A percentile compares a stretch with the other conserved stretches of the same genome.
Conservation (phyloP, 2,797 vertebrate genomes). For the Taenioides sp. region DNA sequence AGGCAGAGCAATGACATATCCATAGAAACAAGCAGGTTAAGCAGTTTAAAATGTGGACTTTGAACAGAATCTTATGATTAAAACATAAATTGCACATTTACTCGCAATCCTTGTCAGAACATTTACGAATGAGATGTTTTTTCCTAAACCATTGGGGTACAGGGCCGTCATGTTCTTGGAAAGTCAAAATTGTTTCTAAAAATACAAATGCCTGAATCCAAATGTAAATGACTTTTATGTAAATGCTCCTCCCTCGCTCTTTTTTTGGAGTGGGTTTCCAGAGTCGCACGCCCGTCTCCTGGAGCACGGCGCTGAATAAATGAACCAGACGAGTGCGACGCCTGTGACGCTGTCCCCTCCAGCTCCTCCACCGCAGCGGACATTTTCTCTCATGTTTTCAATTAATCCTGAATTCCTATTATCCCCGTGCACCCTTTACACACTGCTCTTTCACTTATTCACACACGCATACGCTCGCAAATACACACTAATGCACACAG, state of each 20-base stretch:
- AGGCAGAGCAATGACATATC: too few species aligned
- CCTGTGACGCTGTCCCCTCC: constrained; percentile 24
- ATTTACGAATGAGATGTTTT: too few species aligned
- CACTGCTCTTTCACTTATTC: constrained; percentile 3
- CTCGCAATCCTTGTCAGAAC: too few species aligned
- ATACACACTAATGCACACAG: too few species aligned
- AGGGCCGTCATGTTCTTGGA: not conserved
- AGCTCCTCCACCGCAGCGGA: constrained; percentile 41
- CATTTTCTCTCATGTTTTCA: constrained; percentile 76
- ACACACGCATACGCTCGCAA: too few species aligned
- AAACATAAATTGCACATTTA: too few species aligned
- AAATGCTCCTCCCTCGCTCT: not conserved
- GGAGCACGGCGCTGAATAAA: constrained; percentile 30
- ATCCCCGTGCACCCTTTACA: constrained; percentile 36
- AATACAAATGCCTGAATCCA: not conserved
- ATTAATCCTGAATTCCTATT: constrained; percentile 74
- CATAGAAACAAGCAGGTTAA: too few species aligned
- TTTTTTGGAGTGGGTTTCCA: not conserved
- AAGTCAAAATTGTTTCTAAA: not conserved
- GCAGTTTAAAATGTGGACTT: too few species aligned
- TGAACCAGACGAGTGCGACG: constrained; percentile 33
- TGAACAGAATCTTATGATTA: too few species aligned
- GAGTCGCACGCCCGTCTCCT: constrained; percentile 29
- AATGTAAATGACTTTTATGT: constrained; percentile 4
- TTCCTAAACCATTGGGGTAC: too few species aligned